Base-by-base conservation (phyloP, 2,797 vertebrate genomes). In the Notoglanidium macrostoma region DNA sequence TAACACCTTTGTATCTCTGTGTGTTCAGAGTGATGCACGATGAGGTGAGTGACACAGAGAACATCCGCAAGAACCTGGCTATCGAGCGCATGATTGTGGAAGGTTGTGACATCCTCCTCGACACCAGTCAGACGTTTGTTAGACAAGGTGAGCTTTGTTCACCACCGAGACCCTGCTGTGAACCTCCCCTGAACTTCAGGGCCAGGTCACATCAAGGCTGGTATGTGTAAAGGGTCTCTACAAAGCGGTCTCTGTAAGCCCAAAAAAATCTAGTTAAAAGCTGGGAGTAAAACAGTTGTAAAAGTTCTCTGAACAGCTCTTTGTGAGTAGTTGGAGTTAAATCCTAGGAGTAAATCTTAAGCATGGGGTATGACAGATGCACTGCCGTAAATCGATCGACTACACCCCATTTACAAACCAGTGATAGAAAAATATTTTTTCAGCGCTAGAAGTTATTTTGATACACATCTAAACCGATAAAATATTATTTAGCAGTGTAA, bases 61-160 rank as follows among this genome's bases (percentile, higher is more conserved):
- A 99, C 94, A 99, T 99, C 90, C 93, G 98, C 29, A 99, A 99
- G 94, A 99, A 99, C 92, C 95, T 99, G 85, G 98, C 98, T 89
- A 99, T 99, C 86, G 98, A 99, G 92, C 96, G 98, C 92, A 99
- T 97, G 94, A 99, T 99, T 51, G 98, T 99, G 61, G 98, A 99
- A 91, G 98, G 98, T 65, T 99, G 98, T 90, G 98, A 99, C 93
- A 99, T 99, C 90, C 92, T 99, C 88, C 94, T 99, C 90, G 98
- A 99, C 88, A 99, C 98, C 90, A 99, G 98, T 91, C 98, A 99
- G 89, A 99, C 98, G 19, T 99, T 99, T 85, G 97, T 99, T 91
- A 96, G 98, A 79, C 98, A 99, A 96, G 98, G 98, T 99, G 92
- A 96, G 94, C 87, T n/a, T 51, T 61, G 59, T 84, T 68, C 54